These are phyloP conservation scores for Crioceris asparagi DNA, from an alignment of 2,888 invertebrate genomes.

Conservation along the genomic window DNA sequence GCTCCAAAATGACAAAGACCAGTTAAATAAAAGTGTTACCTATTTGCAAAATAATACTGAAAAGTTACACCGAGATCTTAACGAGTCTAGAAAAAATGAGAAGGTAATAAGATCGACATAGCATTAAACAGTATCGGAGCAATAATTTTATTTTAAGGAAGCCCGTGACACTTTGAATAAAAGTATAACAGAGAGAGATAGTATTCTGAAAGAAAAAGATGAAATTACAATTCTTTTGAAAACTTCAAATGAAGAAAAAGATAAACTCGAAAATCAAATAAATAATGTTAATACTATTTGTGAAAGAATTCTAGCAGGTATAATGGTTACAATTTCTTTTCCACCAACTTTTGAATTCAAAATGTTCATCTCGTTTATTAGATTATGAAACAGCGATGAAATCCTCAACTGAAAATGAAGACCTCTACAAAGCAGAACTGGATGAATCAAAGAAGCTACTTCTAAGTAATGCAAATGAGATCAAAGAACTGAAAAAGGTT, in stretches of 20 bases:
- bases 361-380: not conserved
- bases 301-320: constrained; percentile 22
- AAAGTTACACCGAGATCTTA: constrained; percentile 28
- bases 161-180: constrained; percentile 10
- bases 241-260: constrained; percentile 18
- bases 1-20: constrained; percentile 25
- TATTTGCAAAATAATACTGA: constrained; percentile 30
- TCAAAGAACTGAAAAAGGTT: constrained; percentile 16
- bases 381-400: constrained; percentile 10
- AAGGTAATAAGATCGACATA: constrained; percentile 17
- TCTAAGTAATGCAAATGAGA: constrained; percentile 11
- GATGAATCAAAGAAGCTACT: constrained; percentile 17
- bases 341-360: too few relatives aligned
- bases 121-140: not conserved
- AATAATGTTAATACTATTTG: constrained; percentile 19
- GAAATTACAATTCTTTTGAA: constrained; percentile 12
- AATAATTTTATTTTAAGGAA: constrained; percentile 9
- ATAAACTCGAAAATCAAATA: constrained; percentile 18
- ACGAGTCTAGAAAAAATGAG: constrained; percentile 24
- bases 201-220: constrained; percentile 11
- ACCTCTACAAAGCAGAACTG: constrained; percentile 19
- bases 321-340: too few relatives aligned
- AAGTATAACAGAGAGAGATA: constrained; percentile 11
- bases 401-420: constrained; percentile 19
- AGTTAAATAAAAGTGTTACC: constrained; percentile 20